A percentile compares a stretch with the other conserved stretches of the same genome.
Evolutionary conservation across 2,797 vertebrate species (phyloP).

Genomic region (Limosa lapponica): DNA sequence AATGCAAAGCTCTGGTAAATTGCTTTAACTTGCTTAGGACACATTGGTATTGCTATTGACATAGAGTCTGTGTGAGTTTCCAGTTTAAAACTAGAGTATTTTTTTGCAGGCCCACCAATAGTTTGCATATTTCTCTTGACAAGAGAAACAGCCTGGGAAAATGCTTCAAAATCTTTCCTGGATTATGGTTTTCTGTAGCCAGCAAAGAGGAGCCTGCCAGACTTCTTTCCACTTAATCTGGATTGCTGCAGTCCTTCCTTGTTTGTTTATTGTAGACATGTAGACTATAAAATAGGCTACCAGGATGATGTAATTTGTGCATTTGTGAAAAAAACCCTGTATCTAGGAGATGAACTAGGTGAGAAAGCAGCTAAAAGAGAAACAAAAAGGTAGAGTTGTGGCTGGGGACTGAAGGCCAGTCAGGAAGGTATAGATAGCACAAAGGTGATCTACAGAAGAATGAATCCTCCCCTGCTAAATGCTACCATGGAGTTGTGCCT

Average conservation of each 20-base stretch:
- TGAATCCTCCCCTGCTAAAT: background rate
- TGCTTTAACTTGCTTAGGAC: background rate
- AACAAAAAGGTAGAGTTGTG: background rate
- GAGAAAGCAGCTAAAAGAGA: background rate
- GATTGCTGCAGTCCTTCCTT: background rate
- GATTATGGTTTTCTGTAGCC: background rate
- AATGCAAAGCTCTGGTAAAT: background rate
- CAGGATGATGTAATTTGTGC: background rate
- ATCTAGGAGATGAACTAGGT: background rate
- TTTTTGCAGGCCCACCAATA: background rate
- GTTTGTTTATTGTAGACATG: background rate
- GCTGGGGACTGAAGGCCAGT: background rate
- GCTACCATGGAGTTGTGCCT: background rate
- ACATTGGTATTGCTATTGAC: background rate
- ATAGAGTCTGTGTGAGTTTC: background rate
- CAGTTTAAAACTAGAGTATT: background rate
- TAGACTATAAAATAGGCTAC: background rate
- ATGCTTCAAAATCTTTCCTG: background rate
- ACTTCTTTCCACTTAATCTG: background rate
- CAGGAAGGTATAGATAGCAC: background rate
- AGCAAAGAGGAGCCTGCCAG: background rate
- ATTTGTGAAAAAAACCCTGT: background rate
- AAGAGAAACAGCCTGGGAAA: constrained; percentile 17
- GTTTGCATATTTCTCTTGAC: background rate
- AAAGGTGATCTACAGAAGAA: background rate